Evolutionary conservation across 2,797 vertebrate species (phyloP).

Genomic region (Coccyzus lansbergi): DNA sequence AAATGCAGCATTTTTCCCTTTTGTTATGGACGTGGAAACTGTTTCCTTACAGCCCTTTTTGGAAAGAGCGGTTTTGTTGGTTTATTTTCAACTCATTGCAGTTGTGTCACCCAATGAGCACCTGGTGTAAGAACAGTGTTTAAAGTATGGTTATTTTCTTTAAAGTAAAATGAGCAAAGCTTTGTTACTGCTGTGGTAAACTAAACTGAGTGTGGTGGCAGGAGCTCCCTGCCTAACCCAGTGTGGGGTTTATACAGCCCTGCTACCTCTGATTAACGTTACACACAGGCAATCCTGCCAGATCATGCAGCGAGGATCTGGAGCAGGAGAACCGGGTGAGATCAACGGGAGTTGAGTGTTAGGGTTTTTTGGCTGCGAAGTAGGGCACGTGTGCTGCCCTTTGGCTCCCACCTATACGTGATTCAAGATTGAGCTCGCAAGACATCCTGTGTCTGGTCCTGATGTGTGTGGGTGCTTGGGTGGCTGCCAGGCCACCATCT

Average conservation of each 20-base stretch:
- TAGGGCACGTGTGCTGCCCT: background rate
- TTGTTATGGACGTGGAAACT: background rate
- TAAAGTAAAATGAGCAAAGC: background rate
- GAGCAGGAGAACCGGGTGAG: accelerated
- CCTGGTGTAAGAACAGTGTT: background rate
- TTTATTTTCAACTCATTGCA: background rate
- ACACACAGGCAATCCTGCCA: background rate
- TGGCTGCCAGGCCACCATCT: background rate
- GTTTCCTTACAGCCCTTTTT: background rate
- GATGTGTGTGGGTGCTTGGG: background rate
- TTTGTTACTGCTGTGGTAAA: background rate
- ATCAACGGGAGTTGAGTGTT: accelerated
- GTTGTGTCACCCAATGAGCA: background rate
- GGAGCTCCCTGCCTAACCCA: background rate
- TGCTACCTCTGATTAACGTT: background rate
- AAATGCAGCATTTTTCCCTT: background rate
- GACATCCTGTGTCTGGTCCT: background rate
- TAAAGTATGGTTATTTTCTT: background rate
- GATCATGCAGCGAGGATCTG: accelerated
- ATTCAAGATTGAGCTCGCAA: background rate
- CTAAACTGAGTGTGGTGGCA: background rate
- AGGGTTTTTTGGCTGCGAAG: background rate
- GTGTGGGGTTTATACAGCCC: background rate
- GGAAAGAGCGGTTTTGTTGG: background rate
- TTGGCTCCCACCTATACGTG: accelerated